phyloP scores from a whole-genome alignment of 2,113 vertebrate species.

The Malurus alboscapulatus region DNA sequence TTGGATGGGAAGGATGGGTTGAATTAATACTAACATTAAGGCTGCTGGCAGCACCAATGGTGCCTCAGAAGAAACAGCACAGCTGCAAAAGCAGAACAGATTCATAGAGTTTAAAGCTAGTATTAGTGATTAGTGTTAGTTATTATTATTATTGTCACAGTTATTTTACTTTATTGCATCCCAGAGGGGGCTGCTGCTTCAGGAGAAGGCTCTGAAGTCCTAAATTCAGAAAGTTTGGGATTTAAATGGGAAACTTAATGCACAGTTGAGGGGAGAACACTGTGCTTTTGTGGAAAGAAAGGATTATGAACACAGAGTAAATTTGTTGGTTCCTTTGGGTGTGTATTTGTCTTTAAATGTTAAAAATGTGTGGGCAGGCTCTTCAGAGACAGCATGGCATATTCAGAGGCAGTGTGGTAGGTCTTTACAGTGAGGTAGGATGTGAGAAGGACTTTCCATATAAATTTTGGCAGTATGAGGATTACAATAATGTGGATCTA shows the following conservation, averaged over 20 bases:
- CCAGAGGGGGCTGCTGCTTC: background rate
- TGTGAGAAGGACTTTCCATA: background rate
- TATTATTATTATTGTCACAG: background rate
- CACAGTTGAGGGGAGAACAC: background rate
- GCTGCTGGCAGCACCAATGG: background rate
- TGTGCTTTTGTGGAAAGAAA: background rate
- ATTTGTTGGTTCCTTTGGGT: background rate
- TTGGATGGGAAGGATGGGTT: constrained; percentile 5
- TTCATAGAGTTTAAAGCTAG: background rate
- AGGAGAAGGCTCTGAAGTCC: background rate
- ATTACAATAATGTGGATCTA: background rate
- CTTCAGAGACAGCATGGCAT: fast-evolving
- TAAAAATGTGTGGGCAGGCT: background rate
- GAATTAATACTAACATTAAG: constrained; percentile 10
- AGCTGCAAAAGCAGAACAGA: constrained; percentile 33
- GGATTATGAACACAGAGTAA: background rate
- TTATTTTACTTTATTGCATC: background rate
- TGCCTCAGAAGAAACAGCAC: background rate
- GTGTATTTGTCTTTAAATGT: background rate
- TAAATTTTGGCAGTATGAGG: background rate
- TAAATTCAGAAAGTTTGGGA: background rate
- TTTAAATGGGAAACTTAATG: background rate
- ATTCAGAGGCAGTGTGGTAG: background rate
- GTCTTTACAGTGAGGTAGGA: background rate
- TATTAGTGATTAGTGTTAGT: background rate